phyloP scores from a whole-genome alignment of 2,888 invertebrate genomes.

The Rhagium mordax region DNA sequence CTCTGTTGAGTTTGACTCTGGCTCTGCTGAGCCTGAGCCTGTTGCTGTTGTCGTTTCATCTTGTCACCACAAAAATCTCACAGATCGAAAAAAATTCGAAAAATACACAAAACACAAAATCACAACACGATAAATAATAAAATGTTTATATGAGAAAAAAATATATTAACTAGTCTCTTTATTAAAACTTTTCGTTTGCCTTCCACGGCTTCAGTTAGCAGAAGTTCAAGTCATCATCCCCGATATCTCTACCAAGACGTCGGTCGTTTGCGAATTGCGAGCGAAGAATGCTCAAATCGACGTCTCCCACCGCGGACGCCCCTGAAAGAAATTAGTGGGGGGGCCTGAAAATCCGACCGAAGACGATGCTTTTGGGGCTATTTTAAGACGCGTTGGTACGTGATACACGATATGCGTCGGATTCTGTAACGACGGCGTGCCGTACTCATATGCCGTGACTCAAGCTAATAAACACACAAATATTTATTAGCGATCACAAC shows the following conservation, averaged over 20 bases:
- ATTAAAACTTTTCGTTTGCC: constrained; percentile 60
- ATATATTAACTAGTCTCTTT: constrained; percentile 60
- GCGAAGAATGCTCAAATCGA: constrained; percentile 80
- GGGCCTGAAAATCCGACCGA: constrained; percentile 47
- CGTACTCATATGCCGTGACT: constrained; percentile 40
- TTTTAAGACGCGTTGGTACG: constrained; percentile 59
- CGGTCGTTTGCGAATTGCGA: constrained; percentile 94
- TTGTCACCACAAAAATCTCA: constrained; percentile 70
- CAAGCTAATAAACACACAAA: constrained; percentile 36
- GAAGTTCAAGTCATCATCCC: constrained; percentile 84
- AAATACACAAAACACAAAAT: constrained; percentile 64
- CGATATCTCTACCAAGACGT: constrained; percentile 87
- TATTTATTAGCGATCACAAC: background rate
- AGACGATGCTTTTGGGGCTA: constrained; percentile 59
- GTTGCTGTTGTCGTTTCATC: constrained; percentile 85
- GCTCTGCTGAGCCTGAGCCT: constrained; percentile 65
- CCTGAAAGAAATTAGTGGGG: constrained; percentile 43
- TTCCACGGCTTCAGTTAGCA: constrained; percentile 76
- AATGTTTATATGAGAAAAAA: constrained; percentile 51
- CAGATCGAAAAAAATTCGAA: constrained; percentile 54
- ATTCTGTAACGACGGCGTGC: constrained; percentile 36
- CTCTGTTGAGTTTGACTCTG: constrained; percentile 70
- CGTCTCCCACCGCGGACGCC: constrained; percentile 65
- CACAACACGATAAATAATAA: constrained; percentile 62
- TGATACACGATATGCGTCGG: constrained; percentile 55